Evolutionary conservation across 2,797 vertebrate species (phyloP).

Genomic region (Microctenopoma steveboyesi): DNA sequence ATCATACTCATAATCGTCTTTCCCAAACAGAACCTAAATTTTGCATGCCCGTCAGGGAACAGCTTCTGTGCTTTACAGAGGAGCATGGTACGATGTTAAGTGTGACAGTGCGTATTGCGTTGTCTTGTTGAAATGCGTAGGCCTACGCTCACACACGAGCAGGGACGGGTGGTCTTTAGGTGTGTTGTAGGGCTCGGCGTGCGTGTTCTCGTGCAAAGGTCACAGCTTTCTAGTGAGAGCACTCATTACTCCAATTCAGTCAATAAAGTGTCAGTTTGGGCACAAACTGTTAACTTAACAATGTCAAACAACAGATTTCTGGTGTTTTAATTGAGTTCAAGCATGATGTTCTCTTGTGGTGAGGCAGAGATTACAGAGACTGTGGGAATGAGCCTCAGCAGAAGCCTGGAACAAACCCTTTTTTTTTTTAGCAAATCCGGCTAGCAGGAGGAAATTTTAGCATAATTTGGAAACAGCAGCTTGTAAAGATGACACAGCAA

Average conservation of each 20-base stretch:
- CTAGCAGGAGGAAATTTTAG: slow-evolving; percentile 47
- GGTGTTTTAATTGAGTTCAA: slow-evolving; percentile 31
- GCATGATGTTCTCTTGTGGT: slow-evolving; percentile 3
- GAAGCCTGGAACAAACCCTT: slow-evolving; percentile 24
- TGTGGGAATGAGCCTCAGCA: slow-evolving; percentile 45
- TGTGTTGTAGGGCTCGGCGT: slow-evolving; percentile 2
- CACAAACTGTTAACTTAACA: slow-evolving; percentile 26
- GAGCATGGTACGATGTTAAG: slow-evolving; percentile 38
- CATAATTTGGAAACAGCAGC: slow-evolving; percentile 57
- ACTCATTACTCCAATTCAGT: slow-evolving; percentile 36
- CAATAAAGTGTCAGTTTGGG: slow-evolving; percentile 35
- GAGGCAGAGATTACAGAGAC: slow-evolving; percentile 40
- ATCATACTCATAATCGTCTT: slow-evolving; percentile 44
- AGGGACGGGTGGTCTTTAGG: background rate
- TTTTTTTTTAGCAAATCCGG: slow-evolving; percentile 48
- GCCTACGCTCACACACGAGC: slow-evolving; percentile 3
- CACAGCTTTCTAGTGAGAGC: slow-evolving; percentile 24
- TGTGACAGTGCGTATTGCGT: slow-evolving; percentile 36
- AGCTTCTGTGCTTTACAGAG: slow-evolving; percentile 32
- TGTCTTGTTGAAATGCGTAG: slow-evolving; percentile 29
- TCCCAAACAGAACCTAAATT: slow-evolving; percentile 63
- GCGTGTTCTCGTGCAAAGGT: slow-evolving; percentile 52
- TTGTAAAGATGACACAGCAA: slow-evolving; percentile 50
- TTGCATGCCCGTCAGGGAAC: slow-evolving; percentile 54
- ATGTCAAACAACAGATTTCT: slow-evolving; percentile 28